A percentile compares a stretch with the other conserved stretches of the same genome.
phyloP scores from a whole-genome alignment of 2,113 vertebrate genomes.

The Glaucomys volans region DNA sequence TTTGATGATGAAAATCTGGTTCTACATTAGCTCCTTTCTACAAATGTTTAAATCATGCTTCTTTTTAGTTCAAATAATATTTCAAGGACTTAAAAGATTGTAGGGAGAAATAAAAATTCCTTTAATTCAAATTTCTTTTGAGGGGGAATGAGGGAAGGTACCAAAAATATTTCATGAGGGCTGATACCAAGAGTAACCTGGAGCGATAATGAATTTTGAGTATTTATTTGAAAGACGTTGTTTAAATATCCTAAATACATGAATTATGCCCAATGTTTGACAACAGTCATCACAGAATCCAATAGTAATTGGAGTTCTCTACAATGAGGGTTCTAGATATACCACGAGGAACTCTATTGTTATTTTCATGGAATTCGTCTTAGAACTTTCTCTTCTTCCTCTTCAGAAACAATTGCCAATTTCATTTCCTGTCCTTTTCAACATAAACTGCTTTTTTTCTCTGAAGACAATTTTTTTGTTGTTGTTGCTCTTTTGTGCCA shows the following conservation, averaged over 20 bases:
- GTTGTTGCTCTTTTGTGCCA: background rate
- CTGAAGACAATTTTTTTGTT: background rate
- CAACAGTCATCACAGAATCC: conserved; percentile 86
- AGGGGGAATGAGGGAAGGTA: background rate
- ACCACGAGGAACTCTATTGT: conserved; percentile 82
- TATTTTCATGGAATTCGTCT: conserved; percentile 83
- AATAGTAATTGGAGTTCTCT: conserved; percentile 85
- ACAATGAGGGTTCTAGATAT: conserved; percentile 86
- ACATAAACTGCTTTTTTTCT: conserved; percentile 87
- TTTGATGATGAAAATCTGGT: conserved; percentile 16
- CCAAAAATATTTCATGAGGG: background rate
- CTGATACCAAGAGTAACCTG: background rate
- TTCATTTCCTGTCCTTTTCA: conserved; percentile 86
- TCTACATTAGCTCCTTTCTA: background rate
- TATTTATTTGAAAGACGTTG: conserved; percentile 5
- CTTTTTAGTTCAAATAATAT: conserved; percentile 34
- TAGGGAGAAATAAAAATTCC: background rate
- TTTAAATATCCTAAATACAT: conserved; percentile 54
- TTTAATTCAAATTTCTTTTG: conserved; percentile 4
- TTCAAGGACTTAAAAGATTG: conserved; percentile 29
- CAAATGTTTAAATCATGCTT: conserved; percentile 11
- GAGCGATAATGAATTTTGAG: background rate
- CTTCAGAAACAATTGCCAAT: conserved; percentile 86
- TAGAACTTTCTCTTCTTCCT: conserved; percentile 85
- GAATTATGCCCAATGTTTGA: conserved; percentile 87